These are phyloP conservation scores for Heliconius erato DNA, from an alignment of 2,888 invertebrate species.

Conservation along the genomic window DNA sequence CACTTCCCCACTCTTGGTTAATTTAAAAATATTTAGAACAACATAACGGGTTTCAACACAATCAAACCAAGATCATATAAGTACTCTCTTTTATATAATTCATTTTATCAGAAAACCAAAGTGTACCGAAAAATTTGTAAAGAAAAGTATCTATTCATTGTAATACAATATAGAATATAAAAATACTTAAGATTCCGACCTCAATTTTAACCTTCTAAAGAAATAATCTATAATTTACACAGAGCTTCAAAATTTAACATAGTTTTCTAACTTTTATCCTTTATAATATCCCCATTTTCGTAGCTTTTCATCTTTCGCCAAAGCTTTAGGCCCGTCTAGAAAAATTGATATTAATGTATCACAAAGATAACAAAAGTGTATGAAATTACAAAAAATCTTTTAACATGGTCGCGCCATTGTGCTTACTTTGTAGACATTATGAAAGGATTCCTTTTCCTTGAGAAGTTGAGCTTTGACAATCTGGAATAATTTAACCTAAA, in stretches of 20 bases:
- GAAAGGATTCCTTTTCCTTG: slow-evolving; percentile 29
- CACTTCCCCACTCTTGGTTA: too few species aligned
- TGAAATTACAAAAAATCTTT: slow-evolving; percentile 41
- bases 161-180: background rate
- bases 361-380: slow-evolving; percentile 44
- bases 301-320: slow-evolving; percentile 38
- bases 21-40: too few species aligned
- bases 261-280: slow-evolving; percentile 10
- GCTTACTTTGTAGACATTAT: slow-evolving; percentile 32
- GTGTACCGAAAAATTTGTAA: background rate
- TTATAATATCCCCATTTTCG: slow-evolving; percentile 15
- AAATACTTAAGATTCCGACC: background rate
- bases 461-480: slow-evolving; percentile 9
- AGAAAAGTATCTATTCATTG: background rate
- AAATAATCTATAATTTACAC: slow-evolving; percentile 5
- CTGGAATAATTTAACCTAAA: slow-evolving; percentile 18
- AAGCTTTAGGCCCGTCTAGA: slow-evolving; percentile 35
- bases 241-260: slow-evolving; percentile 13
- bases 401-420: slow-evolving; percentile 32
- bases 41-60: too few species aligned
- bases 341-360: slow-evolving; percentile 48
- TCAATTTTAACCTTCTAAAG: background rate
- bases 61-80: too few species aligned
- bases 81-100: too few species aligned
- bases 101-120: background rate